phyloP scores from a whole-genome alignment of 2,888 invertebrate genomes.

The Rhabditophanes sp. region DNA sequence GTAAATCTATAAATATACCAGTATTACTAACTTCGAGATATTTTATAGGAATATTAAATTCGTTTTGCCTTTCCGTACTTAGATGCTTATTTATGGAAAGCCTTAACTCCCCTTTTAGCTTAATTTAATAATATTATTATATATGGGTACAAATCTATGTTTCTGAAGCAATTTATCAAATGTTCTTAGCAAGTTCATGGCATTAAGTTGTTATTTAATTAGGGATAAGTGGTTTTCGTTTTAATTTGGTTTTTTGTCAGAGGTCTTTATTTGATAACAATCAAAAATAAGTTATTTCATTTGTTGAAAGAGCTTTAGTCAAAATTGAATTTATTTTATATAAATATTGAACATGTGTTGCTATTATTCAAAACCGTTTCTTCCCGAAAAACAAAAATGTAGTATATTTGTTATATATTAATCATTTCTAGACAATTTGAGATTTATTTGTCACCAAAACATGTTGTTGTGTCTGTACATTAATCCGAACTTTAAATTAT shows the following conservation, averaged over 20 bases:
- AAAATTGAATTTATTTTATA: conserved; percentile 1
- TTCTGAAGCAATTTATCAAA: no score
- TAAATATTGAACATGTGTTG: background rate
- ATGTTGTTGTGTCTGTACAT: background rate
- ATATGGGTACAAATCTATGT: no score
- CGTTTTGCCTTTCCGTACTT: no score
- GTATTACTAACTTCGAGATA: no score
- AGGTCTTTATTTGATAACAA: background rate
- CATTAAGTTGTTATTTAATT: no score
- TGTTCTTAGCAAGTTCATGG: no score
- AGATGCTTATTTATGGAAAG: no score
- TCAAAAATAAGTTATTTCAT: background rate
- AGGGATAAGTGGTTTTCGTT: no score
- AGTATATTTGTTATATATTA: background rate
- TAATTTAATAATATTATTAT: no score
- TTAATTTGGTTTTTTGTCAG: background rate
- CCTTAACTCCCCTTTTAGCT: no score
- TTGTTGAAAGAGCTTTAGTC: background rate
- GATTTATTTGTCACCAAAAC: background rate
- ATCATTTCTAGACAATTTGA: background rate
- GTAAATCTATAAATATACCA: no score
- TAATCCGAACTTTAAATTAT: background rate
- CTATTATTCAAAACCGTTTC: background rate
- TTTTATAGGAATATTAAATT: no score
- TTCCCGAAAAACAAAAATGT: background rate